Conservation (phyloP, 2,888 invertebrate genomes). For the Melieria picta region DNA sequence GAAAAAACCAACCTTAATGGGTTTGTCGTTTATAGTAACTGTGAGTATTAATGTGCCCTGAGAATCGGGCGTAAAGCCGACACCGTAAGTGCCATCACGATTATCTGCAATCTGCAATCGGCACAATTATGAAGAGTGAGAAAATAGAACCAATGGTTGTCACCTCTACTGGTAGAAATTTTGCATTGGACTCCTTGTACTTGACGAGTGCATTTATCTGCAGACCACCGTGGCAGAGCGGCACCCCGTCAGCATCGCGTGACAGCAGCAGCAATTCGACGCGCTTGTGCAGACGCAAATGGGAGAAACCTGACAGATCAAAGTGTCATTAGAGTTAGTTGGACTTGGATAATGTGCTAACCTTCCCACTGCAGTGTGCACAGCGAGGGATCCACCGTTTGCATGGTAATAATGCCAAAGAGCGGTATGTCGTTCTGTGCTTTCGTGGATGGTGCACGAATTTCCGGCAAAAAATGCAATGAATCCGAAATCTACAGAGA, state of each 20-base stretch:
- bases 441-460: conserved; percentile 66
- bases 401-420: conserved; percentile 72
- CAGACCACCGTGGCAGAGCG: conserved; percentile 76
- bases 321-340: background rate
- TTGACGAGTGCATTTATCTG: conserved; percentile 69
- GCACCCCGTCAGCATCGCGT: conserved; percentile 72
- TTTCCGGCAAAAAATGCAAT: conserved; percentile 70
- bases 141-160: background rate
- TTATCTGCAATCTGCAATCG: conserved; percentile 69
- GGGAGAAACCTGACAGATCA: conserved; percentile 52
- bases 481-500: conserved; percentile 65
- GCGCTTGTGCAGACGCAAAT: conserved; percentile 72
- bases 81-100: conserved; percentile 73
- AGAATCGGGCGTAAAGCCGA: conserved; percentile 72
- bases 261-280: conserved; percentile 72
- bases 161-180: conserved; percentile 66
- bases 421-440: conserved; percentile 67
- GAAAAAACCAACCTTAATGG: conserved; percentile 71
- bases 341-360: conserved; percentile 16
- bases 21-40: conserved; percentile 73
- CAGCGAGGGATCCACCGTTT: conserved; percentile 72
- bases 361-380: conserved; percentile 69
- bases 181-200: conserved; percentile 68
- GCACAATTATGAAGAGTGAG: background rate
- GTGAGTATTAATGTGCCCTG: conserved; percentile 73